Evolutionary conservation across 2,113 vertebrate genomes (phyloP).

Genomic region (Thalassarche chlororhynchos): DNA sequence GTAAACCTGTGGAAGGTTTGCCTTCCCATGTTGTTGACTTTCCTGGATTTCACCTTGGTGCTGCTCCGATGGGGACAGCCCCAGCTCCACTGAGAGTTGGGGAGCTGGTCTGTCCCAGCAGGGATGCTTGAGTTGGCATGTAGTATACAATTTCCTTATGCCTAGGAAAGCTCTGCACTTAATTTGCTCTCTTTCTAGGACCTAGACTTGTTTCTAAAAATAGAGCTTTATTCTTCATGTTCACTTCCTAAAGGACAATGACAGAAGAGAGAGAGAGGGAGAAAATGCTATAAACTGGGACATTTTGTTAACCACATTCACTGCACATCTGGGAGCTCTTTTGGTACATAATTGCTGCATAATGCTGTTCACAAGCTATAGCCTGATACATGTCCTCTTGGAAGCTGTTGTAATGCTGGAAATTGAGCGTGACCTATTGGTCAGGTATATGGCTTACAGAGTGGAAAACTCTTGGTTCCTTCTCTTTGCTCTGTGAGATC

Average conservation of each 20-base stretch:
- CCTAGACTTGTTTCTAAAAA: not conserved
- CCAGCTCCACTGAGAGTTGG: not conserved
- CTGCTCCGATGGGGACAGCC: not conserved
- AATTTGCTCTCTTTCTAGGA: not conserved
- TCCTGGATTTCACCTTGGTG: not conserved
- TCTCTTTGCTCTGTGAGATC: not conserved
- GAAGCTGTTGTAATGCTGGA: not conserved
- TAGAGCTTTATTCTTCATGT: not conserved
- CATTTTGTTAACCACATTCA: not conserved
- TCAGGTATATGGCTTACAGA: not conserved
- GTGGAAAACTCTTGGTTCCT: not conserved
- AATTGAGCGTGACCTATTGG: not conserved
- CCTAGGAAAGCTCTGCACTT: not conserved
- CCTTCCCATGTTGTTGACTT: not conserved
- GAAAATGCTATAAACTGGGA: not conserved
- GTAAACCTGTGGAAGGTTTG: not conserved
- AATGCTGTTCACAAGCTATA: not conserved
- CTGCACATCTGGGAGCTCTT: slow-evolving; percentile 49
- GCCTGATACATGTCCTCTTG: not conserved
- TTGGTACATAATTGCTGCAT: not conserved
- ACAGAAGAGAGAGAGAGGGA: not conserved
- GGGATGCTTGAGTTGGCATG: not conserved
- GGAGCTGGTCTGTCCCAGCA: not conserved
- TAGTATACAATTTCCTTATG: not conserved
- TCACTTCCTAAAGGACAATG: slow-evolving; percentile 13